A percentile compares a stretch with the other conserved stretches of the same genome.
These are phyloP conservation scores for Platygyra sinensis DNA, from an alignment of 64 coral and sea anemone species.

Conservation along the genomic window DNA sequence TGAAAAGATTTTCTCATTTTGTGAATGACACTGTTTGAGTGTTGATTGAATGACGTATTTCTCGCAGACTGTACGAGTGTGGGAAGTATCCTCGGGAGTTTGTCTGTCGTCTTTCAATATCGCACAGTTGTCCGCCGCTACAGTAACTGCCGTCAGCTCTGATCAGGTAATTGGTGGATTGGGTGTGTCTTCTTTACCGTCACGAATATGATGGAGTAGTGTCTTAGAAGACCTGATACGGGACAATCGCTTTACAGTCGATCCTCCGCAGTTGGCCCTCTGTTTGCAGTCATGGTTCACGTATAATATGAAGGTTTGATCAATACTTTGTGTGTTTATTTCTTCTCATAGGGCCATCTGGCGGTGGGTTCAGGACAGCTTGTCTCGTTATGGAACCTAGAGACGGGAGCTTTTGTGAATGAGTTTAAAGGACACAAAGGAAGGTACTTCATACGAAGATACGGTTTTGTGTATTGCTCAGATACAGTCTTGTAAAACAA, in stretches of 20 bases:
- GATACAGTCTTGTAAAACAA: no score
- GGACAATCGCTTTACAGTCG: no score
- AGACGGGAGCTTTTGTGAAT: slow-evolving; percentile 64
- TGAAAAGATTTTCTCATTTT: no score
- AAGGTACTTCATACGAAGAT: slow-evolving; percentile 51
- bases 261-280: no score
- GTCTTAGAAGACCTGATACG: no score
- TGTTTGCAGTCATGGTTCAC: no score
- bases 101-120: slow-evolving; percentile 73
- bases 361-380: slow-evolving; percentile 69
- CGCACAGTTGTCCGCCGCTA: slow-evolving; percentile 57
- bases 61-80: slow-evolving; percentile 82
- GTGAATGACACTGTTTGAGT: no score
- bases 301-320: no score
- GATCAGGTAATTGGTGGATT: slow-evolving; percentile 55
- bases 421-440: slow-evolving; percentile 93
- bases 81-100: slow-evolving; percentile 74
- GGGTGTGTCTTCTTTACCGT: no score
- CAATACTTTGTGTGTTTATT: neutral
- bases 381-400: slow-evolving; percentile 86
- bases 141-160: slow-evolving; percentile 80
- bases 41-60: neutral
- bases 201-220: no score
- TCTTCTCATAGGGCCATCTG: slow-evolving; percentile 62
- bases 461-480: no score